These are phyloP conservation scores for Aldabrachelys gigantea DNA, from an alignment of 2,113 vertebrate genomes.

Conservation along the genomic window DNA sequence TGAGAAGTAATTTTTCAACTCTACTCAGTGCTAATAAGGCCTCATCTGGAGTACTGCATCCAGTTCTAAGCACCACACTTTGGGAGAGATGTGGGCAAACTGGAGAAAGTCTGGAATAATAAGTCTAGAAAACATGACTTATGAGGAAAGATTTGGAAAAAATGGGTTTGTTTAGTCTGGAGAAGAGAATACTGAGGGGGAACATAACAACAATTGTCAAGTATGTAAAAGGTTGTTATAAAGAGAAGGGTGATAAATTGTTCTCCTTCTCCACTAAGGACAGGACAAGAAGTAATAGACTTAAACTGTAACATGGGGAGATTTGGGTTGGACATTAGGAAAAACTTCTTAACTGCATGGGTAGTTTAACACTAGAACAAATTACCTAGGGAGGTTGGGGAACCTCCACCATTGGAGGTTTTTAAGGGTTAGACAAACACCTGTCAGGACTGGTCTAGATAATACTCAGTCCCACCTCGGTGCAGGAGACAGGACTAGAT, in stretches of 20 bases:
- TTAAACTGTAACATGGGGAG: not conserved
- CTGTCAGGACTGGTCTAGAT: not conserved
- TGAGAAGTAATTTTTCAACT: no score
- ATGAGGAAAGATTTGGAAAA: not conserved
- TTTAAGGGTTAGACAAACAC: not conserved
- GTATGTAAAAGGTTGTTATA: not conserved
- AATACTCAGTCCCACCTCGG: not conserved
- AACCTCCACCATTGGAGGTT: not conserved
- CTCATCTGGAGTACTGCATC: no score
- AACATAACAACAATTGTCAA: not conserved
- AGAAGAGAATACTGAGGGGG: not conserved
- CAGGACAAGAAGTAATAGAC: not conserved
- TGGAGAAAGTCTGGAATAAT: not conserved
- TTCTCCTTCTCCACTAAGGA: not conserved
- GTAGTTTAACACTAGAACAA: not conserved
- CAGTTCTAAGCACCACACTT: no score
- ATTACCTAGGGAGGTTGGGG: not conserved
- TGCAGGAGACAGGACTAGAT: not conserved
- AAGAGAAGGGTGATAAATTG: not conserved
- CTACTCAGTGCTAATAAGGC: no score
- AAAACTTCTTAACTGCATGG: not conserved
- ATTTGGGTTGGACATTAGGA: not conserved
- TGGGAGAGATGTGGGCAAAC: no score
- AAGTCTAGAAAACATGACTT: not conserved
- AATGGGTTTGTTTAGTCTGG: not conserved